Percentiles rank a stretch among this genome's conserved stretches.
Evolutionary conservation across 1,140 invertebrate species (phyloP).

Genomic region (Cyphomyrmex costatus): DNA sequence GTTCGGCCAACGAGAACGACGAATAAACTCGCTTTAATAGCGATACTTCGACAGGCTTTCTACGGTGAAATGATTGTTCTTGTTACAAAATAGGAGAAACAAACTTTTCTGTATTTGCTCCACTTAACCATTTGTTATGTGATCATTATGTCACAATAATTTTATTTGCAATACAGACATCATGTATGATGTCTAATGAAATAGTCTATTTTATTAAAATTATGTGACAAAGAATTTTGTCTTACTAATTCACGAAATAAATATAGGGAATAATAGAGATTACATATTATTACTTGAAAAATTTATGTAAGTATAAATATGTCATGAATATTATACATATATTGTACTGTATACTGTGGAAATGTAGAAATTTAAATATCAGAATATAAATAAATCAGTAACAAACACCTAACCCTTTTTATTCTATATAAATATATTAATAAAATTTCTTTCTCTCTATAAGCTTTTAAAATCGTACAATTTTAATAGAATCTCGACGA

Average conservation of each 20-base stretch:
- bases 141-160: not conserved
- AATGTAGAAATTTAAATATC: not conserved
- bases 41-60: conserved; percentile 27
- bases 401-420: not conserved
- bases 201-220: not conserved
- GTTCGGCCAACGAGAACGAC: conserved; percentile 30
- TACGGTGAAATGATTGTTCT: conserved; percentile 17
- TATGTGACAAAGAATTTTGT: not conserved
- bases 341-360: not conserved
- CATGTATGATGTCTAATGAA: not conserved
- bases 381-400: not conserved
- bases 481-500: not conserved
- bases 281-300: not conserved
- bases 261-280: not conserved
- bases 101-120: conserved; percentile 21
- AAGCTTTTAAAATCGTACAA: not conserved
- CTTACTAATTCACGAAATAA: not conserved
- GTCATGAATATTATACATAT: not conserved
- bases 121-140: not conserved
- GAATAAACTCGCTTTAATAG: conserved; percentile 30
- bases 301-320: not conserved
- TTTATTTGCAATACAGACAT: not conserved
- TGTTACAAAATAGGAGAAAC: not conserved
- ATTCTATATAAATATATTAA: not conserved
- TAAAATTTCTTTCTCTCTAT: not conserved